Base-by-base conservation (phyloP, 2,888 invertebrate genomes). In the Leptopterna dolabrata region DNA sequence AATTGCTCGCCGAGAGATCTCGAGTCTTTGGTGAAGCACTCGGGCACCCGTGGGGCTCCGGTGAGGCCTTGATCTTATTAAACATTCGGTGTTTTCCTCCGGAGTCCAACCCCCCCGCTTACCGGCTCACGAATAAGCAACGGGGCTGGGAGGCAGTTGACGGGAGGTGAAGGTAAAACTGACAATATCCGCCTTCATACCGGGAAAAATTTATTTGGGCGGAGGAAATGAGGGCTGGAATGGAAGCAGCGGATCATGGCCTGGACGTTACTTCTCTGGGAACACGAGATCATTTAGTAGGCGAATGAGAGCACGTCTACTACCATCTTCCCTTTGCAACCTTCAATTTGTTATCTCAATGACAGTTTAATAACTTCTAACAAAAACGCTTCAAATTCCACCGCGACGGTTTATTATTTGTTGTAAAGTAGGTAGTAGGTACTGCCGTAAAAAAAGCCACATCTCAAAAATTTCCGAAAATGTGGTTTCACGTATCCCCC, bases 1-100 rank as follows among this genome's bases (percentile, higher is more conserved):
- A 85, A 85, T 85, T 85, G 85, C 85, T 73, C 85, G 27, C 47
- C 76, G 45, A 13, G 83, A 70, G 83, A 41, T 70, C 83, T 83
- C 70, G 36, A 41, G 83, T 24, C 78, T 81, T 81, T 29, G 81
- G 51, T 16, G 24, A 55, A n/a, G n/a, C n/a, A n/a, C n/a, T n/a
- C n/a, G n/a, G n/a, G n/a, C n/a, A n/a, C n/a, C n/a, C n/a, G n/a
- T n/a, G n/a, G n/a, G n/a, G n/a, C n/a, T n/a, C n/a, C n/a, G n/a
- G n/a, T n/a, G n/a, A n/a, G n/a, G 51, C 11, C 29, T 51, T 51
- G 81, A 81, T 63, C 83, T 83, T 83, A 83, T 83, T 63, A 83
- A 83, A 83, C 83, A 83, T 83, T 83, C 63, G 83, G 63, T 63
- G 82, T 55, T 82, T 82, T 63, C 63, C 78, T 55, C 51, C 27